phyloP scores from a whole-genome alignment of 2,113 vertebrate species.

The Saimiri boliviensis region DNA sequence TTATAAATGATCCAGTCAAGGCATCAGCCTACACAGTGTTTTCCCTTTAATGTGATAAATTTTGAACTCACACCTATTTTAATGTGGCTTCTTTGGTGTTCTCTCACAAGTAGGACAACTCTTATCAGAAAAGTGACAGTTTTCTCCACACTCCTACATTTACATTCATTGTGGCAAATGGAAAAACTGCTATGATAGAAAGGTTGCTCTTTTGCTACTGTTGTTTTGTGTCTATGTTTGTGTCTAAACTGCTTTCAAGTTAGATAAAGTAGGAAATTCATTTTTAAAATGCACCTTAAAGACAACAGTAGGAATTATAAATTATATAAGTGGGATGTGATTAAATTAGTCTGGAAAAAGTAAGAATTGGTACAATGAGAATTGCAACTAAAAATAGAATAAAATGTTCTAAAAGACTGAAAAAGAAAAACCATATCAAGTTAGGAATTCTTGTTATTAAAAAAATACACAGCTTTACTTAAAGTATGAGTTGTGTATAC shows the following conservation, averaged over 20 bases:
- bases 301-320: background rate
- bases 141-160: constrained; percentile 46
- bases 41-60: constrained; percentile 78
- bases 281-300: constrained; percentile 23
- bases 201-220: background rate
- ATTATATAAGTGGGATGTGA: background rate
- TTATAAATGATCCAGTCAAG: constrained; percentile 84
- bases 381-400: background rate
- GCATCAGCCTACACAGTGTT: constrained; percentile 73
- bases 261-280: background rate
- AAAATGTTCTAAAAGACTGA: background rate
- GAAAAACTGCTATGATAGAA: background rate
- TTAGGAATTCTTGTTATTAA: background rate
- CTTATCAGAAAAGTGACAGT: constrained; percentile 51
- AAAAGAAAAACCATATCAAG: background rate
- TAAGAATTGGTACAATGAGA: constrained; percentile 21
- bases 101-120: constrained; percentile 41
- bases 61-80: constrained; percentile 58
- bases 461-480: background rate
- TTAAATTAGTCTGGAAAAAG: background rate
- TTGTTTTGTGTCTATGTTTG: background rate
- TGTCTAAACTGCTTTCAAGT: background rate
- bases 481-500: background rate
- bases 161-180: constrained; percentile 7
- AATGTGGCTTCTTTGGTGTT: constrained; percentile 24